Base-by-base conservation (phyloP, 2,888 invertebrate genomes). In the Andrena bucephala region DNA sequence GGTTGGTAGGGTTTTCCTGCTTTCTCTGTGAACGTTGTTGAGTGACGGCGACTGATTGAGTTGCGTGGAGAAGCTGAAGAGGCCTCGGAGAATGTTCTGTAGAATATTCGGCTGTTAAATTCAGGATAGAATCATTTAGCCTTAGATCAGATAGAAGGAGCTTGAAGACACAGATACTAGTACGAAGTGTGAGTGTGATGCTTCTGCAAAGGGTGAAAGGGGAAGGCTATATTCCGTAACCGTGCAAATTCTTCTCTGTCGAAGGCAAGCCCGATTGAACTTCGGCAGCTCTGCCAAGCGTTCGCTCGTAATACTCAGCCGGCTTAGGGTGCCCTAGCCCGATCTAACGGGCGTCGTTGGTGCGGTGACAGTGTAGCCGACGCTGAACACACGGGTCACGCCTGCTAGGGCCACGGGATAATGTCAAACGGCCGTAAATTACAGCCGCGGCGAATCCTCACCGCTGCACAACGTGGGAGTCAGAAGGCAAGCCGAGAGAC, bases 381-480 rank as follows among this genome's bases (percentile, higher is more conserved):
- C 73, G 74, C 59, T 68, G 83, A 83, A 77, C 85, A 84, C 77
- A 65, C 90, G 90, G 90, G 91, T 91, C 91, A 91, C 91, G 91
- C 92, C 90, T 90, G 89, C 76, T 42, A 77, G 80, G 79, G 90
- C 89, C 89, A 85, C 90, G 89, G 91, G 89, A 92, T 92, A 91
- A 92, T 91, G 92, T 92, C 92, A 91, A 92, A 90, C 90, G 89
- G 87, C 87, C 88, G 89, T 91, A 92, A 91, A 92, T 92, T 91
- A 92, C 90, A 87, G 86, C 89, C 84, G 83, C 84, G 75, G 84
- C 82, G 85, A 85, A 86, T 85, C 85, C 77, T 82, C 87, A 85
- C 88, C 85, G 87, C 88, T 85, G 86, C 88, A 91, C 90, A 92
- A 92, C 91, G 91, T 92, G 91, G 92, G 91, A 92, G 90, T 92